Evolutionary conservation across 2,113 vertebrate genomes (phyloP), one percentile per base, ranked within the genome.

Genomic region (Pygathrix nemaeus): DNA sequence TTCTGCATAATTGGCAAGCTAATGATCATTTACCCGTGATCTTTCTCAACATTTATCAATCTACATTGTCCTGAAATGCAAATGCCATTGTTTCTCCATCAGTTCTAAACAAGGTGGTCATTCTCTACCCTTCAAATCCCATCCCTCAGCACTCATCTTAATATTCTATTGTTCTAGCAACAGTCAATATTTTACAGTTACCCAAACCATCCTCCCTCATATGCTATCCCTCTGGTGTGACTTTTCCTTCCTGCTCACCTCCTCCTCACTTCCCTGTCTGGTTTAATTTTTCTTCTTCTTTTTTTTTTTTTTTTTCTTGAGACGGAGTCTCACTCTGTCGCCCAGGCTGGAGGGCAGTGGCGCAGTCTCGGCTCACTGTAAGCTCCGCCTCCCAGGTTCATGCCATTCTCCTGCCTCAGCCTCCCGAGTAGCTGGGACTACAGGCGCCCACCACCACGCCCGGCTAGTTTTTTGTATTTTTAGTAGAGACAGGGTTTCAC

Each of bases 351-450:
- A 48, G 48, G 12, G 2, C 11, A 3, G 48, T 48, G 48, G 48
- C 0, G 2, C 11, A 12, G 0, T 48, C 48, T 12, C 48, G 2
- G 48, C 2, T 48, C 48, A 48, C 48, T 12, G 11, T 11, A 48
- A 48, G 11, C 48, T 48, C 48, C 11, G 0, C 0, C 48, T 48
- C 48, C 48, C 0, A 11, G 48, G 11, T 48, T 48, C 11, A 48
- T 2, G 11, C 48, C 48, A 0, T 0, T 48, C 48, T 48, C 11
- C 48, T 48, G 48, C 48, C 48, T 48, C 48, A 48, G 48, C 48
- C 48, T 48, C 48, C 48, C 11, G 0, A 48, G 48, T 48, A 48
- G 48, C 48, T 48, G 48, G 11, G 48, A 48, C 48, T 3, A 48
- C 48, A 48, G 11, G 48, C 11, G 11, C 11, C 11, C 48, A 0